Percentiles rank a stretch among this genome's conserved stretches.
phyloP scores from a whole-genome alignment of 2,797 vertebrate species.

The Intellagama lesueurii region DNA sequence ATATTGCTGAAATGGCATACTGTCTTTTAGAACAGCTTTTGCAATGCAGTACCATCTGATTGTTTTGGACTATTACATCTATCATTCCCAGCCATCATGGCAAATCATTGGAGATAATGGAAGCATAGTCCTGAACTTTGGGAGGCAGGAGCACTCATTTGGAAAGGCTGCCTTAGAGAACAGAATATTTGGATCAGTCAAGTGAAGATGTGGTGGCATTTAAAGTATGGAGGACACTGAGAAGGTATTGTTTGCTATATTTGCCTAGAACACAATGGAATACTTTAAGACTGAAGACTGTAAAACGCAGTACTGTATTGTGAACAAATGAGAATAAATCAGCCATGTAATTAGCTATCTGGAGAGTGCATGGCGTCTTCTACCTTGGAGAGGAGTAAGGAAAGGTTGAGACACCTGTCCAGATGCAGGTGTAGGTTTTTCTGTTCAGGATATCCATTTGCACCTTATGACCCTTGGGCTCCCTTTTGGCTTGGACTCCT shows the following conservation, averaged over 20 bases:
- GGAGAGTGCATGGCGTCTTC: not conserved
- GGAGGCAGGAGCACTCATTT: no score
- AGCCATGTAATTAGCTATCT: constrained; percentile 3
- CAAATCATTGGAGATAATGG: not conserved
- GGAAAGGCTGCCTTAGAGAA: not conserved
- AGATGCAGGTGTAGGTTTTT: not conserved
- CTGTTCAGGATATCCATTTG: not conserved
- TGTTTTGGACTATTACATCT: not conserved
- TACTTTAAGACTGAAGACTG: not conserved
- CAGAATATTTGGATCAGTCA: no score
- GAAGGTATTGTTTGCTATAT: not conserved
- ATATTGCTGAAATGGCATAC: not conserved
- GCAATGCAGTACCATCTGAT: no score
- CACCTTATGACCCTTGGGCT: constrained; percentile 11
- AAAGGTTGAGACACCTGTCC: constrained; percentile 1
- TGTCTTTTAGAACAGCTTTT: not conserved
- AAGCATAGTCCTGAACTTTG: no score
- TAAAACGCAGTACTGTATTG: not conserved
- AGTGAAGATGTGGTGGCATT: not conserved
- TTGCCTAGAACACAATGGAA: not conserved
- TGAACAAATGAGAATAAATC: not conserved
- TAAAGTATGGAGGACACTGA: not conserved
- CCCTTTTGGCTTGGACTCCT: constrained; percentile 8
- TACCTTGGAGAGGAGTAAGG: not conserved
- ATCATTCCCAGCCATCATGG: not conserved